A percentile compares a stretch with the other conserved stretches of the same genome.
Conservation (phyloP, 2,113 vertebrate species). For the Jaculus jaculus region DNA sequence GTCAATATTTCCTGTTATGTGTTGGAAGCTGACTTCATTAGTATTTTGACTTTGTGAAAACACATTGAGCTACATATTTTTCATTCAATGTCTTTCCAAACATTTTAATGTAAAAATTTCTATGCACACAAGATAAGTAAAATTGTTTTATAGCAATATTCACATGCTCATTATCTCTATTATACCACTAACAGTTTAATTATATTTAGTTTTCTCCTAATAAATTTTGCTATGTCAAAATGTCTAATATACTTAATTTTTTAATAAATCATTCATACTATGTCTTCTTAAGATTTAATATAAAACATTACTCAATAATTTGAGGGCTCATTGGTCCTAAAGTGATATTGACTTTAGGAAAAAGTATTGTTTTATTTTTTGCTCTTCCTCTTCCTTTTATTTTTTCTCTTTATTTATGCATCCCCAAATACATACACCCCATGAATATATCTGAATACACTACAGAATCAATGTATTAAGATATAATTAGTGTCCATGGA, state of each 20-base stretch:
- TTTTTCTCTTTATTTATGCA: neutral
- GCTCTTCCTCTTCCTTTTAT: too few relatives aligned
- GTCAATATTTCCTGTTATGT: neutral
- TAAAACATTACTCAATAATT: neutral
- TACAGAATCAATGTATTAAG: neutral
- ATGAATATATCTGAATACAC: neutral
- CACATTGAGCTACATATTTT: neutral
- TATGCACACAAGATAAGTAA: neutral
- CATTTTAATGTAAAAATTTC: neutral
- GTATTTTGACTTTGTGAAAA: neutral
- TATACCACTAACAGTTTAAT: neutral
- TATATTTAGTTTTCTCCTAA: neutral
- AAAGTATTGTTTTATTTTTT: neutral
- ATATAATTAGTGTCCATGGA: neutral
- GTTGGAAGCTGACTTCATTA: neutral
- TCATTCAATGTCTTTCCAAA: neutral
- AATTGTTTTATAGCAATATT: neutral
- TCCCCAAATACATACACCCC: accelerated
- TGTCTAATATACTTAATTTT: neutral
- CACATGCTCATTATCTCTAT: neutral
- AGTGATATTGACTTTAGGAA: neutral
- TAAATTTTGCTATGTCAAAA: neutral
- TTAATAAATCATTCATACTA: neutral
- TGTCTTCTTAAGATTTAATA: slow-evolving; percentile 14
- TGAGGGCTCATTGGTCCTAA: neutral